Evolutionary conservation across 2,888 invertebrate genomes (phyloP), one percentile per base, ranked within the genome.

Genomic region (Altica lythri): DNA sequence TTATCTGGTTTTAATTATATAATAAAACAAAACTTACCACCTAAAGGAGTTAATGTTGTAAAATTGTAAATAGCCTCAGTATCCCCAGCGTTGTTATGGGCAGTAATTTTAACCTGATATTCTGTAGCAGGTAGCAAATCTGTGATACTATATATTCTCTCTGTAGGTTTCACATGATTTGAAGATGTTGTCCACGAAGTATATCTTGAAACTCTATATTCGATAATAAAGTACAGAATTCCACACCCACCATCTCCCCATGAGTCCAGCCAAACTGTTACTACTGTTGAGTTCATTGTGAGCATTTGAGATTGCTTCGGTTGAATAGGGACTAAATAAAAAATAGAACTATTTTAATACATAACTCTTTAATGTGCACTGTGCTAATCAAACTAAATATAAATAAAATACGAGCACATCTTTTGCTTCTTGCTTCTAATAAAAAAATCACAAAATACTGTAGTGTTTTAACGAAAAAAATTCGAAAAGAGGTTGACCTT

Each of bases 191-290:
- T 86, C 91, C 91, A 90, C 70, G 86, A 80, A 8, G 84, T 79
- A 60, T 86, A 83, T 32, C 81, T 80, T 40, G 83, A 81, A 52
- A 84, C 81, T 54, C 85, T 78, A 70, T 91, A 92, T 72, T 92
- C 92, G 30, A 93, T 85, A 62, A 89, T 88, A 70, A 91, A 93
- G 77, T 90, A 89, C 5, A 89, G 81, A 60, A 93, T 91, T 2
- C 91, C 91, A 70, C 92, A 93, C 14, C 92, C 92, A 1, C 92
- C 92, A 68, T 92, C 92, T 27, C 89, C 89, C 92, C 92, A 93
- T 0, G 89, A 88, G 74, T 91, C 90, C 61, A 93, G 75, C 86
- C 92, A 92, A 16, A 92, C 85, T 0, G 90, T 90, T 46, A 91
- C 90, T 51, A 90, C 90, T 0, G 92, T 92, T 0, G 91, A 88